A percentile compares a stretch with the other conserved stretches of the same genome.
Evolutionary conservation across 2,888 invertebrate genomes (phyloP).

Genomic region (Petrolisthes manimaculis): DNA sequence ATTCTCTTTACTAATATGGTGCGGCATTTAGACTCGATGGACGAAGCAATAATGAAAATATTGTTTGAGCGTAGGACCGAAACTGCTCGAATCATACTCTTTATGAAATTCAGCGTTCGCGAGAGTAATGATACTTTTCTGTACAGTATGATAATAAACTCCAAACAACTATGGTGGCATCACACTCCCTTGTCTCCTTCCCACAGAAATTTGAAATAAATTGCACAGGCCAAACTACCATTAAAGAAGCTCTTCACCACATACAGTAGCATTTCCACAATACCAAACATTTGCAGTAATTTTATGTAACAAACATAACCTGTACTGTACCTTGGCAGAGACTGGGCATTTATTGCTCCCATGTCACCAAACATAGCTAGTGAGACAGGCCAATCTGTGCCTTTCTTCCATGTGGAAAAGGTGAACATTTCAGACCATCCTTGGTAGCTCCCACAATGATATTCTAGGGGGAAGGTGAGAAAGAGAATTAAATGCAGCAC

Average conservation of each 20-base stretch:
- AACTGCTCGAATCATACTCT: too few species aligned
- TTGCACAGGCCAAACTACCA: too few species aligned
- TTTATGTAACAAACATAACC: not conserved
- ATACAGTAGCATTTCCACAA: not conserved
- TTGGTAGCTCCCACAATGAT: constrained; percentile 82
- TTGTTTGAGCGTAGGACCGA: too few species aligned
- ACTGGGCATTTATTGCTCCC: constrained; percentile 92
- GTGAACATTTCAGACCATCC: constrained; percentile 88
- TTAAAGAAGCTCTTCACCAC: too few species aligned
- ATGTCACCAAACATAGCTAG: constrained; percentile 93
- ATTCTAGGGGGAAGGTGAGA: constrained; percentile 73
- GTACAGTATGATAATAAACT: too few species aligned
- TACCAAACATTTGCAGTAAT: not conserved
- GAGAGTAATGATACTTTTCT: too few species aligned
- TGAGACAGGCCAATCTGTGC: constrained; percentile 81
- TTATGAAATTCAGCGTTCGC: too few species aligned
- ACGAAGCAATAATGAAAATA: too few species aligned
- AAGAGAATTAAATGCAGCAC: too few species aligned
- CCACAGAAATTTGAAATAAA: too few species aligned
- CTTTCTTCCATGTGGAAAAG: constrained; percentile 80
- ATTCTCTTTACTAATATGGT: too few species aligned
- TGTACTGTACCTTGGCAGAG: constrained; percentile 75
- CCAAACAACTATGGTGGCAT: not conserved
- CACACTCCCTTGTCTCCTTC: not conserved
- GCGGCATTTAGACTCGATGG: too few species aligned